Conservation (phyloP, 2,888 invertebrate genomes). For the Craniophora ligustri region DNA sequence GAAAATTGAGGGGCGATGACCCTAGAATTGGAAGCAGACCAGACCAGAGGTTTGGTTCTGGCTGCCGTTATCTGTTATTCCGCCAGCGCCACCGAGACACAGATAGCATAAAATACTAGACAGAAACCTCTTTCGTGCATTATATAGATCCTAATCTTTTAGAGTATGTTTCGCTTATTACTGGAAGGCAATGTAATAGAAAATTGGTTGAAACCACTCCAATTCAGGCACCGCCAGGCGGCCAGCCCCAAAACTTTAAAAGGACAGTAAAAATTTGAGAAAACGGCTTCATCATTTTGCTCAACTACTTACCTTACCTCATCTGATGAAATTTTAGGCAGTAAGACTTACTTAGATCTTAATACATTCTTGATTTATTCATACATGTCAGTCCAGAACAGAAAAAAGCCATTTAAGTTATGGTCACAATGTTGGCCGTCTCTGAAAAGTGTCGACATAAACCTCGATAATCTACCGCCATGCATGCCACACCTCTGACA, state of each 20-base stretch:
- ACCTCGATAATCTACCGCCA: conserved; percentile 1
- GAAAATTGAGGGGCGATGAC: not conserved
- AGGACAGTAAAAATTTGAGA: conserved; percentile 18
- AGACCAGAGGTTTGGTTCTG: not conserved
- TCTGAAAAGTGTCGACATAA: conserved; percentile 13
- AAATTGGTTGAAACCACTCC: conserved; percentile 45
- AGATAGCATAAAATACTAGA: conserved; percentile 3
- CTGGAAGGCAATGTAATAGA: conserved; percentile 31
- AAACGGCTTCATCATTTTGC: conserved; percentile 17
- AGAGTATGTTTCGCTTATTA: conserved; percentile 32
- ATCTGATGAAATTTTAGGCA: conserved; percentile 9
- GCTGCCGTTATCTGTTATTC: conserved; percentile 2
- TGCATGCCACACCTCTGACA: conserved; percentile 23
- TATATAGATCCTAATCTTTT: conserved; percentile 49
- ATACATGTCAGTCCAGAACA: too few relatives aligned
- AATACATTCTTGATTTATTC: too few relatives aligned
- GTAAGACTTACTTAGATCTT: not conserved
- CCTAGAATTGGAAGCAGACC: not conserved
- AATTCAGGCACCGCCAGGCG: conserved; percentile 27
- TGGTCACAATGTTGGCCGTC: conserved; percentile 2
- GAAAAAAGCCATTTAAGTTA: not conserved
- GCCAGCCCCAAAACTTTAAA: conserved; percentile 7
- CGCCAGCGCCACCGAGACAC: not conserved
- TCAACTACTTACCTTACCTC: conserved; percentile 11
- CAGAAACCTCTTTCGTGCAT: conserved; percentile 25